Evolutionary conservation across 1,140 invertebrate genomes (phyloP), one percentile per base, ranked within the genome.

Genomic region (Drosophila azteca): DNA sequence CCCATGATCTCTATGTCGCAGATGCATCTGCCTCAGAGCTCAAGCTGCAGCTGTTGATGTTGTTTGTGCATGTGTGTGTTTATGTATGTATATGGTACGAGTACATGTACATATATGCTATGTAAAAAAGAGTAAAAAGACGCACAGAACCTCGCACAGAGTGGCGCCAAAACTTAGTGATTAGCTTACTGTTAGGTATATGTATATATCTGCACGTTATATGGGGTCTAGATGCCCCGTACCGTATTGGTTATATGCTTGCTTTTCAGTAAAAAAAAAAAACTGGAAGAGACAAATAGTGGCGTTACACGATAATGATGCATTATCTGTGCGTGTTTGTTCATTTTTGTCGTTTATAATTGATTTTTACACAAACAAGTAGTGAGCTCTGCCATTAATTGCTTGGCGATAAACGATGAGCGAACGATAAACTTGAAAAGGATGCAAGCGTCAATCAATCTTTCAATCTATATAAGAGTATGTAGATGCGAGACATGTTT

Each of bases 111-210:
- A 39, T 55, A 46, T 70, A 53, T 63, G 9, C 51, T 70, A 72
- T 80, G 70, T 81, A 81, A 77, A 81, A 79, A 81, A 80, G 72
- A 81, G 79, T 78, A 83, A 83, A 67, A 83, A 83, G 70, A 75
- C 70, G 71, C 71, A 39, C 50, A 65, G 46, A 50, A 35, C 53
- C 60, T 58, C 60, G 64, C 49, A 55, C 62, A 59, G 45, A 53
- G 20, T 49, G 54, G 75, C 65, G 62, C 54, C 52, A 65, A 79
- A 68, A 77, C 75, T 76, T 77, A 77, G 79, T 62, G 59, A 26
- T 64, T 72, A 76, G 46, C 65, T 83, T 79, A 77, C 6, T 61
- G 29, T 61, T 81, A 81, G 45, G 17, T 71, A 58, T 69, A 75
- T 53, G 53, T 64, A 64, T 72, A 55, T 68, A 46, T 63, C 59